Conservation (phyloP, 2,113 vertebrate genomes). For the Polypterus bichir region DNA sequence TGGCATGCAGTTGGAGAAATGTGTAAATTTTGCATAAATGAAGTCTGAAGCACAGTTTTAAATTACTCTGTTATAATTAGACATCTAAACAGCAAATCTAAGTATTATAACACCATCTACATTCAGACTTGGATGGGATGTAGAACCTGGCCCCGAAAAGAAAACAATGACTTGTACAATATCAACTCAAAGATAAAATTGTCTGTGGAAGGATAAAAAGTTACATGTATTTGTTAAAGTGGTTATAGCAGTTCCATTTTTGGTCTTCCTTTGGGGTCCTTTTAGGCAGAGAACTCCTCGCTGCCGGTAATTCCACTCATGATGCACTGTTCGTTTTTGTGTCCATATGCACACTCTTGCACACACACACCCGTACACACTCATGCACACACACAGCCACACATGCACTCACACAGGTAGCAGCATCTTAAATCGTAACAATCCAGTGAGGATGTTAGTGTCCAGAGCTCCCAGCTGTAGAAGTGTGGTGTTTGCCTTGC, state of each 20-base stretch:
- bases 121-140: conserved; percentile 46
- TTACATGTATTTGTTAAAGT: conserved; percentile 10
- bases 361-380: conserved; percentile 49
- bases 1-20: conserved; percentile 26
- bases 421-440: conserved; percentile 69
- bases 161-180: conserved; percentile 38
- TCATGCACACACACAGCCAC: conserved; percentile 50
- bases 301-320: conserved; percentile 26
- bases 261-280: conserved; percentile 23
- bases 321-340: conserved; percentile 27
- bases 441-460: conserved; percentile 50
- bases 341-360: conserved; percentile 46
- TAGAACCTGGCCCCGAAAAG: conserved; percentile 42
- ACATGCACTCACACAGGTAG: conserved; percentile 68
- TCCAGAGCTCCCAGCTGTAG: conserved; percentile 48
- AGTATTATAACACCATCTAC: conserved; percentile 53
- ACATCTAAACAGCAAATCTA: conserved; percentile 50
- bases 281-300: conserved; percentile 22
- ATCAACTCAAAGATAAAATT: conserved; percentile 21
- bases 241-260: conserved; percentile 24
- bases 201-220: conserved; percentile 4
- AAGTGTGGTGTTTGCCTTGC: conserved; percentile 58
- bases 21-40: conserved; percentile 11
- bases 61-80: conserved; percentile 23
- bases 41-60: conserved; percentile 21